phyloP scores from a whole-genome alignment of 2,113 vertebrate species.

The Chloebia gouldiae region DNA sequence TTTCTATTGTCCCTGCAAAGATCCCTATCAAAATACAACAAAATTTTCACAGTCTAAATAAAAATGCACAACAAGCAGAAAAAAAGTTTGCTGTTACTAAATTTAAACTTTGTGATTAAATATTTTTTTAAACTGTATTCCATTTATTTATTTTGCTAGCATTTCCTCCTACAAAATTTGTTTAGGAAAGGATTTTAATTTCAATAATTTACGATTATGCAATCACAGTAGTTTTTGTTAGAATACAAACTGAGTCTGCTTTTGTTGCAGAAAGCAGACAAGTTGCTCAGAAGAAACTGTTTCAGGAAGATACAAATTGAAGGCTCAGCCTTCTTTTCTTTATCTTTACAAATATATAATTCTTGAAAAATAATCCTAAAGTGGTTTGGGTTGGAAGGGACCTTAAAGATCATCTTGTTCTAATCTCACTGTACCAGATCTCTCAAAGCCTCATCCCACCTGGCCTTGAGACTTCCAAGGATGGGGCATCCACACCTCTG shows the following conservation, averaged over 20 bases:
- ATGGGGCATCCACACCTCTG: not conserved
- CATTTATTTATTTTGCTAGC: not conserved
- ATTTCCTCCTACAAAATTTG: not conserved
- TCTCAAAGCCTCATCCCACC: not conserved
- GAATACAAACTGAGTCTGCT: not conserved
- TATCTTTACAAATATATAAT: not conserved
- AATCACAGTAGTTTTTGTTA: not conserved
- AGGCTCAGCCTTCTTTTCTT: not conserved
- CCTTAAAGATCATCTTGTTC: not conserved
- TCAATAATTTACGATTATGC: not conserved
- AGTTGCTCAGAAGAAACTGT: not conserved
- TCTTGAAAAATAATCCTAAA: not conserved
- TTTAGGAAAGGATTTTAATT: not conserved
- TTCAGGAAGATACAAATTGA: not conserved
- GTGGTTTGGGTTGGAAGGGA: not conserved
- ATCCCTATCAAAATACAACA: not conserved
- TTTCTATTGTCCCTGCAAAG: not conserved
- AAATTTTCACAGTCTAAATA: not conserved
- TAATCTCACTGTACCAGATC: not conserved
- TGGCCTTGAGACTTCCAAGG: not conserved
- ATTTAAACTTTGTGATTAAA: not conserved
- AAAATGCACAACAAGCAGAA: not conserved
- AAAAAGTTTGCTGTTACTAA: not conserved
- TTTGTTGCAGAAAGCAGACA: not conserved
- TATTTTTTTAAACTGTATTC: not conserved